Percentiles rank a stretch among this genome's conserved stretches.
These are phyloP conservation scores for Kryphioiulus occultus DNA, from an alignment of 2,888 invertebrate genomes.

Conservation along the genomic window DNA sequence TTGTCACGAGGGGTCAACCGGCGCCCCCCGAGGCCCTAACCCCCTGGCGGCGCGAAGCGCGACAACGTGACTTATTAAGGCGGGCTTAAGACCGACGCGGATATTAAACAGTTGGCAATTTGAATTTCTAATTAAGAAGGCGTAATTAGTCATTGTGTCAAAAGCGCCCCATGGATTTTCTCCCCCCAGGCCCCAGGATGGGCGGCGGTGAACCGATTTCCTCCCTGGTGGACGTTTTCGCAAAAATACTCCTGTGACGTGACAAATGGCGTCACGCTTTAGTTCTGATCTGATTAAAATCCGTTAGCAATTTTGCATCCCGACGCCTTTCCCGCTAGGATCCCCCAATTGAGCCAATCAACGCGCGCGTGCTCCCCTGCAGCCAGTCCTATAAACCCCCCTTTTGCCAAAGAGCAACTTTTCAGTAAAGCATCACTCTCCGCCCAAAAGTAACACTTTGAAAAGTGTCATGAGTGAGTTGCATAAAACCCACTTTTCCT, in stretches of 20 bases:
- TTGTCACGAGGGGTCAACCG: neutral
- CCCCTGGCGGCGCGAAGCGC: neutral
- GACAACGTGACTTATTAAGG: constrained; percentile 31
- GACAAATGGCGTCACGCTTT: constrained; percentile 6
- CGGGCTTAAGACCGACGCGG: neutral
- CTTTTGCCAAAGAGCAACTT: too few species aligned
- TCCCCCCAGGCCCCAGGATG: neutral
- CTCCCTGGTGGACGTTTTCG: neutral
- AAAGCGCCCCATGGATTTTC: neutral
- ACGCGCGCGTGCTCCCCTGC: neutral
- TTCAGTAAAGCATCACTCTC: too few species aligned
- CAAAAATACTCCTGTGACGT: neutral
- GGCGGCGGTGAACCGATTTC: neutral
- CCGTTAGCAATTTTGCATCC: too few species aligned
- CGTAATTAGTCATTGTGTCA: constrained; percentile 31
- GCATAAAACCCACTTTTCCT: too few species aligned
- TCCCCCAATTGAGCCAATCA: neutral
- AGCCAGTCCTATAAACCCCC: too few species aligned
- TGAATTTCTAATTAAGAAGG: constrained; percentile 26
- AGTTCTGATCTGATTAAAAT: neutral
- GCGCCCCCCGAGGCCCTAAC: neutral
- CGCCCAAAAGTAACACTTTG: too few species aligned
- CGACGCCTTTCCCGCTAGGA: neutral
- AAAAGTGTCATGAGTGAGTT: too few species aligned
- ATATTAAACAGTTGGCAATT: neutral